Evolutionary conservation across 1,140 invertebrate genomes (phyloP).

Genomic region (Drosophila rhopaloa): DNA sequence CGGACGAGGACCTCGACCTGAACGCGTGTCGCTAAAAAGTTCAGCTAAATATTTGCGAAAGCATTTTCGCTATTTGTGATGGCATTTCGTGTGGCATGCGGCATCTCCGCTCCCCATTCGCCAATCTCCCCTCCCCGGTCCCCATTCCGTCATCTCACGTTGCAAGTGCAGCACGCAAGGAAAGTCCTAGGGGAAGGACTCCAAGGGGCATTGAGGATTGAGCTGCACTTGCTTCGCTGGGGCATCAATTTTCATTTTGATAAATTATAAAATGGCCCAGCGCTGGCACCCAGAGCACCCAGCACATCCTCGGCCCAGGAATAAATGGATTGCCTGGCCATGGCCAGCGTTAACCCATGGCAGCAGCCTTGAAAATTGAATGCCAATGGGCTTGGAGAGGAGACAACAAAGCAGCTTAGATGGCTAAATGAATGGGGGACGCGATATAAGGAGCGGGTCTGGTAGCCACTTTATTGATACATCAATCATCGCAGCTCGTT

Average conservation of each 20-base stretch:
- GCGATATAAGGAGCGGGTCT: constrained; percentile 5
- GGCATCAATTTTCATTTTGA: constrained; percentile 82
- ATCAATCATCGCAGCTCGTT: constrained; percentile 39
- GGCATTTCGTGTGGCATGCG: constrained; percentile 73
- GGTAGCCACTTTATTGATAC: constrained; percentile 21
- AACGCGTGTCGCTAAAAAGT: constrained; percentile 71
- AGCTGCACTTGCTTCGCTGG: constrained; percentile 59
- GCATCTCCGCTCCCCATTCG: not conserved
- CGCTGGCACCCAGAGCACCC: constrained; percentile 33
- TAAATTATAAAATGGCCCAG: constrained; percentile 78
- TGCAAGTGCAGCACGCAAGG: constrained; percentile 39
- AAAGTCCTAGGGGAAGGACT: not conserved
- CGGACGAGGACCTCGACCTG: constrained; percentile 34
- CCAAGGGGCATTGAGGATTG: constrained; percentile 17
- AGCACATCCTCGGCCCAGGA: constrained; percentile 31
- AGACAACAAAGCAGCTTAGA: constrained; percentile 39
- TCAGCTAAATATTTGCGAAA: constrained; percentile 77
- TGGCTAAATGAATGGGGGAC: constrained; percentile 15
- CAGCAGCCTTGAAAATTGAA: constrained; percentile 46
- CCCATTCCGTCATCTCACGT: not conserved
- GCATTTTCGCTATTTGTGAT: constrained; percentile 78
- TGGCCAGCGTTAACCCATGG: constrained; percentile 58
- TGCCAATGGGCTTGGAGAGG: constrained; percentile 17
- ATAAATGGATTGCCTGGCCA: constrained; percentile 66
- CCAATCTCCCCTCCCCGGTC: not conserved